These are phyloP conservation scores for Drosophila eohydei DNA, from an alignment of 2,888 invertebrate species.

Conservation along the genomic window DNA sequence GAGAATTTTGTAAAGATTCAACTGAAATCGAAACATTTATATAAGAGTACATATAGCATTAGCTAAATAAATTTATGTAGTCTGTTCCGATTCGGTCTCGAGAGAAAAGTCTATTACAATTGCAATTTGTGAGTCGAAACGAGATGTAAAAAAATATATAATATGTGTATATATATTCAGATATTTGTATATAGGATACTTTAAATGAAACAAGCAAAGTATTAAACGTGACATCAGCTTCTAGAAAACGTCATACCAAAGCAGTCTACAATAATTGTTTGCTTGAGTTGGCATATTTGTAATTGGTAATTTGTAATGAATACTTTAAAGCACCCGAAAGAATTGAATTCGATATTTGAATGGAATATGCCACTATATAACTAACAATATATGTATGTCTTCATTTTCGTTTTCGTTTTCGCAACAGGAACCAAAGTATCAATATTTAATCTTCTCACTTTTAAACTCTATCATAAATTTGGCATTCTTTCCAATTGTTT, in stretches of 20 bases:
- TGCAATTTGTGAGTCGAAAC: conserved; percentile 14
- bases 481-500: conserved; percentile 55
- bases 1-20: conserved; percentile 28
- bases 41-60: conserved; percentile 15
- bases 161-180: conserved; percentile 30
- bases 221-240: conserved; percentile 30
- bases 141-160: conserved; percentile 39
- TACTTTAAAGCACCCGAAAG: conserved; percentile 4
- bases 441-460: conserved; percentile 47
- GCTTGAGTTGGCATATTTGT: conserved; percentile 28
- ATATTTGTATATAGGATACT: conserved; percentile 37
- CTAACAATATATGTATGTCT: conserved; percentile 34
- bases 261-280: conserved; percentile 55
- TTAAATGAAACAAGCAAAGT: conserved; percentile 48
- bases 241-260: conserved; percentile 38
- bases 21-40: conserved; percentile 24
- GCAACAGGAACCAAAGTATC: conserved; percentile 72
- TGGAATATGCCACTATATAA: conserved; percentile 49
- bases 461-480: conserved; percentile 51
- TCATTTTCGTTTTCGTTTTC: conserved; percentile 16
- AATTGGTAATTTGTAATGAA: not conserved
- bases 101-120: conserved; percentile 23
- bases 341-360: conserved; percentile 9
- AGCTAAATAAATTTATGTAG: conserved; percentile 5
- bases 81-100: conserved; percentile 13